These are phyloP conservation scores for Osmerus mordax DNA, from an alignment of 2,113 vertebrate genomes.

Conservation along the genomic window DNA sequence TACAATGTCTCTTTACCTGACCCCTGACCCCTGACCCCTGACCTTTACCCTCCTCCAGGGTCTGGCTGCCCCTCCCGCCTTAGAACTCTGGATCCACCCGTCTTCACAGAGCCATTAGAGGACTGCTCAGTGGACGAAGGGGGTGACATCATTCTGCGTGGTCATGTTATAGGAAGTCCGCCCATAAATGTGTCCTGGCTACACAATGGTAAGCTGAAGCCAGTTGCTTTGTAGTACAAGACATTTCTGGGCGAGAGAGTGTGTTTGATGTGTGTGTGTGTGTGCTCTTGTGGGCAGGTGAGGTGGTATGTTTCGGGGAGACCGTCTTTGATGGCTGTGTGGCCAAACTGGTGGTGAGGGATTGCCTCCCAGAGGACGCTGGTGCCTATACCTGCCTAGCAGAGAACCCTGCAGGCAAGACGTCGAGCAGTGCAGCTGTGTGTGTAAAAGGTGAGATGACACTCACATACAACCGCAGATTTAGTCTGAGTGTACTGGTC, in stretches of 20 bases:
- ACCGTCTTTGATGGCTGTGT: conserved; percentile 46
- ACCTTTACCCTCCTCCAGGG: conserved; percentile 25
- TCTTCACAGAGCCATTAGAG: conserved; percentile 55
- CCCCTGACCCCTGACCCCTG: neutral
- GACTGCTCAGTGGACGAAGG: conserved; percentile 67
- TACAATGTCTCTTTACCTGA: neutral
- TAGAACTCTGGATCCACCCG: conserved; percentile 40
- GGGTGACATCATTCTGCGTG: conserved; percentile 55
- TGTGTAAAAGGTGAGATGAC: conserved; percentile 10
- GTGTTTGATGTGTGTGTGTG: conserved; percentile 20
- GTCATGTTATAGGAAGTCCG: conserved; percentile 53
- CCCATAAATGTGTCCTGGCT: conserved; percentile 65
- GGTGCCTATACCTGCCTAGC: conserved; percentile 72
- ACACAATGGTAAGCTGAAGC: conserved; percentile 68
- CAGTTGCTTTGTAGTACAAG: neutral
- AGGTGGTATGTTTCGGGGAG: conserved; percentile 58
- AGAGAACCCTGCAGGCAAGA: conserved; percentile 66
- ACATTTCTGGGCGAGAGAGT: neutral
- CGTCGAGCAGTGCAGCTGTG: conserved; percentile 68
- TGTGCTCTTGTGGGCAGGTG: conserved; percentile 53
- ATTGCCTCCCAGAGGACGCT: conserved; percentile 71
- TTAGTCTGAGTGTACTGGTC: too few species aligned
- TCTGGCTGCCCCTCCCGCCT: neutral
- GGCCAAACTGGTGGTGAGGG: conserved; percentile 59
- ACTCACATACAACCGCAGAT: too few species aligned